Base-by-base conservation (phyloP, 1,140 invertebrate species). In the Zaprionus gabonicus region DNA sequence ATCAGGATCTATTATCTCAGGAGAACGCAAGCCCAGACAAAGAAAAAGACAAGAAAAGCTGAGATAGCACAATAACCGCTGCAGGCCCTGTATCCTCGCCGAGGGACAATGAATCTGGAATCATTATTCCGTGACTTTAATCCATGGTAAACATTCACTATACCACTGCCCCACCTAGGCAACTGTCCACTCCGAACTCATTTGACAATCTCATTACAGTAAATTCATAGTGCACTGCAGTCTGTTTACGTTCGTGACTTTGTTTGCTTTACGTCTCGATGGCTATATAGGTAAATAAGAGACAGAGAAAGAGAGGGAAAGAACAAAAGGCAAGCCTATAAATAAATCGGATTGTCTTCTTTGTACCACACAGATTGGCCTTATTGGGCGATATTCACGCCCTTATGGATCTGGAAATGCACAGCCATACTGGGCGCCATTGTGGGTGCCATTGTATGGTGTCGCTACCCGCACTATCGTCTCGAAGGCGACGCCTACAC, bases 361-460 rank as follows among this genome's bases (percentile, higher is more conserved):
- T 49, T 67, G 20, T 49, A 13, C 20, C n/a, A 7, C 20, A 3
- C 94, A 93, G 94, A 95, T 91, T 99, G 98, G 97, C 98, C 97
- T 70, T 99, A 97, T 92, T 99, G 98, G 97, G 96, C 97, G 6
- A 95, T 99, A 25, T 99, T 99, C 93, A 95, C 96, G 34, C 98
- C 98, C 56, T 96, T 99, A 93, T 99, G 98, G 98, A 95, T 99
- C 74, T 99, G 98, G 98, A 99, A 99, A 93, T 94, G 96, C 70
- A 95, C 99, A 87, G 98, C 98, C 17, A 96, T 99, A 44, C 90
- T 96, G 57, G 98, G 98, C 72, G 97, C 98, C 49, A 95, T 96
- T 60, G 95, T 98, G 41, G 98, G 98, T 31, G 98, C 97, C 81
- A 97, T 97, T 91, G 96, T 99, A 4, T 99, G 98, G 98, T 98